A percentile compares a stretch with the other conserved stretches of the same genome.
Conservation (phyloP, 2,113 vertebrate genomes). For the Leptocoma aspasia region DNA sequence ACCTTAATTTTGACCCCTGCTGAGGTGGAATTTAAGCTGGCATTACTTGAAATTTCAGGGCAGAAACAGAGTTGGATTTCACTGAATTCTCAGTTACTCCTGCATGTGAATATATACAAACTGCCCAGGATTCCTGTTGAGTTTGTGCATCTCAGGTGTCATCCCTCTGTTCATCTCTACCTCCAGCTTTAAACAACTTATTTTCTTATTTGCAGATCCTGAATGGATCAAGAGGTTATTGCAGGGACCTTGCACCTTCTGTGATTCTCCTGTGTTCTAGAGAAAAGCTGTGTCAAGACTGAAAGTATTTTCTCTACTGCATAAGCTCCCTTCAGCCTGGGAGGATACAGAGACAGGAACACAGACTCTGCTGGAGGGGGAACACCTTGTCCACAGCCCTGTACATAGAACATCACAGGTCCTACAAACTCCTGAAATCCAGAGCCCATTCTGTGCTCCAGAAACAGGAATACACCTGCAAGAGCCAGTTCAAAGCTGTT, state of each 20-base stretch:
- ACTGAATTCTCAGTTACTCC: neutral
- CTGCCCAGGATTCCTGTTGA: neutral
- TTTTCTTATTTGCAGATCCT: slow-evolving; percentile 82
- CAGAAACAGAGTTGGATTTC: neutral
- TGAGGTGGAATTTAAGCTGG: neutral
- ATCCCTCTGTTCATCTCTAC: neutral
- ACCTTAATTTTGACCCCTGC: neutral
- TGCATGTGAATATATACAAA: neutral
- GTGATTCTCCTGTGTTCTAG: slow-evolving; percentile 92
- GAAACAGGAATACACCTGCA: neutral
- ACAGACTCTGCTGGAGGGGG: neutral
- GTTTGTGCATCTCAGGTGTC: neutral
- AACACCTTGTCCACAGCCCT: neutral
- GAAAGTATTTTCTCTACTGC: neutral
- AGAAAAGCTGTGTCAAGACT: neutral
- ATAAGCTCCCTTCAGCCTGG: neutral
- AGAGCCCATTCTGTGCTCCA: neutral
- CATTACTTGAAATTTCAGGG: neutral
- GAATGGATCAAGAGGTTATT: slow-evolving; percentile 94
- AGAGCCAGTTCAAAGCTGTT: neutral
- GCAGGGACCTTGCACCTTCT: slow-evolving; percentile 88
- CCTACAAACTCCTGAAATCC: neutral
- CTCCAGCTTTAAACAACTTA: neutral
- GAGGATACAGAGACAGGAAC: neutral
- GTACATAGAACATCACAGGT: neutral